These are phyloP conservation scores for Sphenopsis melanotis DNA, from an alignment of 2,797 vertebrate genomes.

Conservation along the genomic window DNA sequence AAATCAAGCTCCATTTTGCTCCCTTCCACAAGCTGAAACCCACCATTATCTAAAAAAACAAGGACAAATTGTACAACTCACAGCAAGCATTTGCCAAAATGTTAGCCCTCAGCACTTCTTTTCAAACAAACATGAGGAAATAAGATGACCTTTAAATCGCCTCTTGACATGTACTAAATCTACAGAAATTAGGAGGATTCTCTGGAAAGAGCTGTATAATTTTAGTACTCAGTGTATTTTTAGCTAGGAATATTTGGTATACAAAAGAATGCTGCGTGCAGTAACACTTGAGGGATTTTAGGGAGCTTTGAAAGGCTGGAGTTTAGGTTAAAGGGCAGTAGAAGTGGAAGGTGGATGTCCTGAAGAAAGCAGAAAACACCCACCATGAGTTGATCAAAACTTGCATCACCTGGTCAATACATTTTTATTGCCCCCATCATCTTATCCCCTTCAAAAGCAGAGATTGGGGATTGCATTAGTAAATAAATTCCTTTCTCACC, in stretches of 20 bases:
- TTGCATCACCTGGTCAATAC: background rate
- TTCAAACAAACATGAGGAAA: constrained; percentile 42
- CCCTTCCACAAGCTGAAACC: background rate
- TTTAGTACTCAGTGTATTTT: constrained; percentile 45
- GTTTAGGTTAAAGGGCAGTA: background rate
- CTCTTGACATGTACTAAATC: constrained; percentile 30
- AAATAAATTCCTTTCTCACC: background rate
- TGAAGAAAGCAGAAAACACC: background rate
- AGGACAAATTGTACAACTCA: background rate
- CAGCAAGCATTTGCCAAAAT: background rate
- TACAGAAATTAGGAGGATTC: constrained; percentile 34
- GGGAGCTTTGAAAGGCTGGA: background rate
- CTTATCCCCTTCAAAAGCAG: background rate
- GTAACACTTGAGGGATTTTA: background rate
- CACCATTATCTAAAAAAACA: background rate
- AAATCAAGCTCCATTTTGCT: background rate
- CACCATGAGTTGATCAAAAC: background rate
- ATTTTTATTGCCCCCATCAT: background rate
- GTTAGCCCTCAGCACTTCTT: background rate
- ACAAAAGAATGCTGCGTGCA: background rate
- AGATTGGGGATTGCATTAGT: background rate
- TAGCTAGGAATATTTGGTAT: constrained; percentile 23
- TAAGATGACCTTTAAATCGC: constrained; percentile 31
- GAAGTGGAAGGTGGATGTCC: background rate
- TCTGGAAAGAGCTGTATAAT: constrained; percentile 34